Percentiles rank a stretch among this genome's conserved stretches.
These are phyloP conservation scores for Cyprinus carpio DNA, from an alignment of 2,113 vertebrate species.

Conservation along the genomic window DNA sequence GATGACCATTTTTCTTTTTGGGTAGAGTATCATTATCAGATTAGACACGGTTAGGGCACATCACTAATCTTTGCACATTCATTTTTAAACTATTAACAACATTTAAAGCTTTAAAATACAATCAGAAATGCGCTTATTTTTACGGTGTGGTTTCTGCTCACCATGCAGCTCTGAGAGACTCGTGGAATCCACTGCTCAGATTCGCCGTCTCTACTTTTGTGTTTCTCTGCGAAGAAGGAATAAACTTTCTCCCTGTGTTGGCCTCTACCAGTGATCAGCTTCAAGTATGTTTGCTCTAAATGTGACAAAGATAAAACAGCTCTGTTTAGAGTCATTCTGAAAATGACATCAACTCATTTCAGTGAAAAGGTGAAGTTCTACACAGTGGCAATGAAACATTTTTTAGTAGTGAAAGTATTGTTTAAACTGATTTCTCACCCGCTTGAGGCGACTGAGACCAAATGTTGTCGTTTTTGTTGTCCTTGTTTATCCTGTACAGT, in stretches of 20 bases:
- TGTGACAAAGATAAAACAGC: not conserved
- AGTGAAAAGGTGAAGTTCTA: not conserved
- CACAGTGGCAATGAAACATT: no score
- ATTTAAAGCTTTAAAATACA: no score
- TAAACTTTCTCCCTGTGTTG: slow-evolving; percentile 60
- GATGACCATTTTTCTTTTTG: no score
- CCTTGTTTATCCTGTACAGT: slow-evolving; percentile 10
- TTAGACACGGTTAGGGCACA: no score
- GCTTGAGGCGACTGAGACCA: not conserved
- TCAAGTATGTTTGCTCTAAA: slow-evolving; percentile 68
- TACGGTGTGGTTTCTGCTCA: slow-evolving; percentile 49
- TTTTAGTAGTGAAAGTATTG: no score
- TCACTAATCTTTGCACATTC: no score
- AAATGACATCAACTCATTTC: not conserved
- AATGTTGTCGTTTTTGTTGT: rapidly evolving
- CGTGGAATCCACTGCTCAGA: slow-evolving; percentile 63
- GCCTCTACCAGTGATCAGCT: slow-evolving; percentile 57
- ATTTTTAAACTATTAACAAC: no score
- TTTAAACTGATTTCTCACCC: slow-evolving; percentile 28
- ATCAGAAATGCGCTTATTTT: no score
- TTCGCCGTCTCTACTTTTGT: not conserved
- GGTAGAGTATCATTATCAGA: no score
- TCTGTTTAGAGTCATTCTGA: not conserved
- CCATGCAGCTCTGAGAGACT: slow-evolving; percentile 73
- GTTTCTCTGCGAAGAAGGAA: slow-evolving; percentile 69